Evolutionary conservation across 2,113 vertebrate genomes (phyloP), one percentile per base, ranked within the genome.

Genomic region (Ranitomeya variabilis): DNA sequence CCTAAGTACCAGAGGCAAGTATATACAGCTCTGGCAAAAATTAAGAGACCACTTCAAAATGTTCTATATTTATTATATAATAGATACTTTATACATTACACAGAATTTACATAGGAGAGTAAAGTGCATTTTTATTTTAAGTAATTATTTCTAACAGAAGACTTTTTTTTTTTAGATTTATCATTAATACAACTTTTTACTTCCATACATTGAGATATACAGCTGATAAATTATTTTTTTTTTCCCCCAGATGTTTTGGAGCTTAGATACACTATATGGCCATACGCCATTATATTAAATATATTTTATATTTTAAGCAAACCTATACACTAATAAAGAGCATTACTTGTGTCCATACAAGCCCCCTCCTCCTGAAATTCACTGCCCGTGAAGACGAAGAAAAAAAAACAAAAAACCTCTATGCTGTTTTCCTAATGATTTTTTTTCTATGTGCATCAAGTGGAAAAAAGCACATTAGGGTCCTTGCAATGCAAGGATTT

Each of bases 401-500:
- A 57, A 80, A 55, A 69, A 69, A 60, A 26, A 84, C 71, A 55
- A 69, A 69, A 60, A 26, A 84, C 71, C 14, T 71, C 76, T 64
- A 62, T 62, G 57, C 85, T 55, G 60, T 66, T 87, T 86, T 79
- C 85, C 60, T 88, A 82, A 82, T 55, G 79, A 88, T 83, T 88
- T 88, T 87, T 67, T 76, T 87, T 73, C 69, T 51, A 78, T 78
- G 80, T 83, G 80, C 80, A 83, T 83, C 80, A 88, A 88, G 87
- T 88, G 87, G 87, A 83, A 88, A 88, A 86, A 83, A 71, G 69
- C 87, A 89, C 87, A 89, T 89, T 89, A 81, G 71, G 87, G 81
- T 59, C 73, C 45, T 89, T 80, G 67, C 76, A 80, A 88, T 81
- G 51, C 87, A 83, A 83, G 87, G 80, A 88, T 31, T 31, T 31